phyloP scores from a whole-genome alignment of 2,888 invertebrate species.

The Pelosia muscerda region DNA sequence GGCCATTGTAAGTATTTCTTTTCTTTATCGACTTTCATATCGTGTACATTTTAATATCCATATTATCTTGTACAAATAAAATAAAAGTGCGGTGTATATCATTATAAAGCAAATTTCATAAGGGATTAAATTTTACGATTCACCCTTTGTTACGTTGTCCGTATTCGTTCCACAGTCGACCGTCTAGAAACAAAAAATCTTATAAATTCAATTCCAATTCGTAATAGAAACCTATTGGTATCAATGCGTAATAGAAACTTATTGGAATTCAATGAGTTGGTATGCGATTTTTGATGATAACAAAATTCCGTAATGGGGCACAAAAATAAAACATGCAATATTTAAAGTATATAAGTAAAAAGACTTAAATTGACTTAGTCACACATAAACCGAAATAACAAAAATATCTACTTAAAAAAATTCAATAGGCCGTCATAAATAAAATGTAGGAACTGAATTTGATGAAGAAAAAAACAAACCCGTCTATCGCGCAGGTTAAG shows the following conservation, averaged over 20 bases:
- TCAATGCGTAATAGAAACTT: too few relatives aligned
- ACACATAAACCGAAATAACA: not conserved
- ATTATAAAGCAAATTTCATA: not conserved
- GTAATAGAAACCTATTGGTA: not conserved
- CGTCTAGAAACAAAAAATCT: not conserved
- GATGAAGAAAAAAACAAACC: slow-evolving; percentile 16
- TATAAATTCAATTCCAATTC: not conserved
- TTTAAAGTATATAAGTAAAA: too few relatives aligned
- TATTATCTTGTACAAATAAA: not conserved
- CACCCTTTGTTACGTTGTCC: not conserved
- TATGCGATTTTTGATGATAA: too few relatives aligned
- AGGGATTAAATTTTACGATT: not conserved
- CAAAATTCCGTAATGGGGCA: not conserved
- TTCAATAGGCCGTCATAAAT: not conserved
- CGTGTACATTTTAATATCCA: slow-evolving; percentile 2
- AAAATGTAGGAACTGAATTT: slow-evolving; percentile 20
- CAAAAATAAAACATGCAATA: not conserved
- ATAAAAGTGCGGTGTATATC: not conserved
- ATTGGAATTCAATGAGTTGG: not conserved
- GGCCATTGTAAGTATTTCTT: slow-evolving; percentile 73
- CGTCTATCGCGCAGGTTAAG: slow-evolving; percentile 20
- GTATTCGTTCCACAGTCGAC: not conserved
- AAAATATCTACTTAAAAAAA: not conserved
- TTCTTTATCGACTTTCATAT: slow-evolving; percentile 34
- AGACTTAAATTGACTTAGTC: not conserved